Percentiles rank a stretch among this genome's conserved stretches.
These are phyloP conservation scores for Notodonta ziczac DNA, from an alignment of 2,888 invertebrate genomes.

Conservation along the genomic window DNA sequence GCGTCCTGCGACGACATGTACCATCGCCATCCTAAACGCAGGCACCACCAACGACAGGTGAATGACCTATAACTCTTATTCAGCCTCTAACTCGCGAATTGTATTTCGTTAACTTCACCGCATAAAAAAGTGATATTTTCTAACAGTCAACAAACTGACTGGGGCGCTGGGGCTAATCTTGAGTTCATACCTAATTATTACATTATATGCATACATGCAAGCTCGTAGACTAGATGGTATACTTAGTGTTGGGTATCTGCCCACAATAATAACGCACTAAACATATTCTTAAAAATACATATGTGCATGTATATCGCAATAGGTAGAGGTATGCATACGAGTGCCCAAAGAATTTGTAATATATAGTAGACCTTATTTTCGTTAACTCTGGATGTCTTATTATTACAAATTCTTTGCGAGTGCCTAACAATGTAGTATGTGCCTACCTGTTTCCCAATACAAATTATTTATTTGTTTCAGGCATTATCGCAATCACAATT, in stretches of 20 bases:
- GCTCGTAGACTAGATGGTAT: neutral
- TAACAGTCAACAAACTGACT: too few species aligned
- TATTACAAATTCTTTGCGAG: too few species aligned
- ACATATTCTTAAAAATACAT: conserved; percentile 4
- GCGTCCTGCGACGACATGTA: conserved; percentile 97
- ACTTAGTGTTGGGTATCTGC: conserved; percentile 6
- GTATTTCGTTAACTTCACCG: too few species aligned
- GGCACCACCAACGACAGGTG: conserved; percentile 91
- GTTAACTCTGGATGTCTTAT: too few species aligned
- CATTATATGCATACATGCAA: neutral
- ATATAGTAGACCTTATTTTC: too few species aligned
- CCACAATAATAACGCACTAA: conserved; percentile 7
- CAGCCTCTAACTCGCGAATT: too few species aligned
- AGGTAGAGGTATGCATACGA: too few species aligned
- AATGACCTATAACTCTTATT: conserved; percentile 19
- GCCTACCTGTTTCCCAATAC: conserved; percentile 5
- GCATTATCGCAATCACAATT: conserved; percentile 66
- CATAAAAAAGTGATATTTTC: too few species aligned
- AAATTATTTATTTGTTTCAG: conserved; percentile 41
- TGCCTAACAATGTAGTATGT: neutral
- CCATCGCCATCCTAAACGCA: conserved; percentile 95
- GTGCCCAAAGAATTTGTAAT: neutral
- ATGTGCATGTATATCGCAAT: neutral
- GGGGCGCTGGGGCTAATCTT: neutral
- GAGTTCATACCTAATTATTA: neutral